Conservation (phyloP, 2,888 invertebrate genomes). For the Endomychus coccineus region DNA sequence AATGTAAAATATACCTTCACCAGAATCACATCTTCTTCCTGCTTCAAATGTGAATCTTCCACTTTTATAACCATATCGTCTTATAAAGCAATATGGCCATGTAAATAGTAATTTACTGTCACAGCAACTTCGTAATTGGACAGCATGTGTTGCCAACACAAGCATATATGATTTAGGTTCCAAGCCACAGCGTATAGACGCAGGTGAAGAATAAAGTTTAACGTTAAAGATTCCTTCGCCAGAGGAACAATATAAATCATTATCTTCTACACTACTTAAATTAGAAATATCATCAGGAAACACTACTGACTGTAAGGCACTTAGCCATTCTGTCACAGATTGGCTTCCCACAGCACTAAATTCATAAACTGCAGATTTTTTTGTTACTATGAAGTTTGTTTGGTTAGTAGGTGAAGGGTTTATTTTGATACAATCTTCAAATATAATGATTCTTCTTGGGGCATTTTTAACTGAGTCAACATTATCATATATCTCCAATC, state of each 20-base stretch:
- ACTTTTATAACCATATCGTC: conserved; percentile 77
- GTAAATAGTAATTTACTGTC: conserved; percentile 60
- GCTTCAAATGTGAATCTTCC: conserved; percentile 85
- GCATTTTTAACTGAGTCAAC: conserved; percentile 56
- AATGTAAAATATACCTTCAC: conserved; percentile 74
- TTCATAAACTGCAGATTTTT: conserved; percentile 57
- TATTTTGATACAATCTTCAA: conserved; percentile 85
- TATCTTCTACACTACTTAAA: conserved; percentile 64
- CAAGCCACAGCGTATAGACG: conserved; percentile 67
- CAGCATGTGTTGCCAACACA: conserved; percentile 65
- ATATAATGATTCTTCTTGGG: conserved; percentile 66
- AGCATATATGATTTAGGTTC: conserved; percentile 62
- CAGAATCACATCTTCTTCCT: conserved; percentile 77
- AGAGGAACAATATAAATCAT: conserved; percentile 80
- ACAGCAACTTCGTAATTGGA: conserved; percentile 63
- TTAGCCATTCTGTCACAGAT: conserved; percentile 70
- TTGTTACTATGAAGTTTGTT: conserved; percentile 61
- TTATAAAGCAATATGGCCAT: conserved; percentile 79
- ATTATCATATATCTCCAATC: conserved; percentile 78
- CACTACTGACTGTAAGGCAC: conserved; percentile 71
- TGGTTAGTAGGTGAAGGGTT: conserved; percentile 53
- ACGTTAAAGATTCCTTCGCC: conserved; percentile 73
- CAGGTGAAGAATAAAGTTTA: conserved; percentile 69
- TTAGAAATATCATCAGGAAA: conserved; percentile 60
- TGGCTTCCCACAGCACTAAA: conserved; percentile 61